Evolutionary conservation across 2,113 vertebrate species (phyloP), one percentile per base, ranked within the genome.

Genomic region (Rallus limicola): DNA sequence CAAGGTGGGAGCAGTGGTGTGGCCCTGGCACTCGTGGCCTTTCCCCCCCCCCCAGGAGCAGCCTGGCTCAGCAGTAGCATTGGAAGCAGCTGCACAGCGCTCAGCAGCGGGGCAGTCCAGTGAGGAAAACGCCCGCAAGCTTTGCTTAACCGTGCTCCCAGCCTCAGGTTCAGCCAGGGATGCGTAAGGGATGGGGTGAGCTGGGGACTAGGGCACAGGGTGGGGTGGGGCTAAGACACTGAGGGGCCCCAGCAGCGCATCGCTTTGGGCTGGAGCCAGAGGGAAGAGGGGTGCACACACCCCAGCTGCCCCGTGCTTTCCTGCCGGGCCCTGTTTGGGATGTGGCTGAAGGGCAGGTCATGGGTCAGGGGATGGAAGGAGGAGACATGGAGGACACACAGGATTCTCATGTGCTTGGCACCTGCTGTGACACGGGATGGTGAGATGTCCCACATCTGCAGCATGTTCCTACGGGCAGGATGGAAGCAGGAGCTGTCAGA

Each of bases 41-140:
- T 28, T 70, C 42, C 19, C 19, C 46, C 2, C 21, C 38, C 65
- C 70, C 0, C 23, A 69, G 75, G 53, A 80, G 40, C 78, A 71
- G 29, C 48, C 11, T 6, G 2, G 44, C 69, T 63, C 56, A 8
- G 63, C 19, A 4, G 0, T 0, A 3, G 55, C 1, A 52, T 28
- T 63, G 86, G 80, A 86, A 63, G 50, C 1, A 3, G 3, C 77
- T 65, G 46, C 56, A 40, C 9, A 26, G 33, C 20, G 55, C 33
- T 62, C 90, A 76, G 86, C 76, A 83, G 7, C 0, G 2, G 48
- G 13, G 68, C 75, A 24, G 77, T 13, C 50, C 26, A 50, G 31
- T 0, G 11, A 94, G 60, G 72, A 81, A 89, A 74, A 15, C 0
- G 2, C 58, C 92, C 70, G 60, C 26, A 31, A 42, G 60, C 55